These are phyloP conservation scores for Misgurnus mizolepis DNA, from an alignment of 2,113 vertebrate genomes.

Conservation along the genomic window DNA sequence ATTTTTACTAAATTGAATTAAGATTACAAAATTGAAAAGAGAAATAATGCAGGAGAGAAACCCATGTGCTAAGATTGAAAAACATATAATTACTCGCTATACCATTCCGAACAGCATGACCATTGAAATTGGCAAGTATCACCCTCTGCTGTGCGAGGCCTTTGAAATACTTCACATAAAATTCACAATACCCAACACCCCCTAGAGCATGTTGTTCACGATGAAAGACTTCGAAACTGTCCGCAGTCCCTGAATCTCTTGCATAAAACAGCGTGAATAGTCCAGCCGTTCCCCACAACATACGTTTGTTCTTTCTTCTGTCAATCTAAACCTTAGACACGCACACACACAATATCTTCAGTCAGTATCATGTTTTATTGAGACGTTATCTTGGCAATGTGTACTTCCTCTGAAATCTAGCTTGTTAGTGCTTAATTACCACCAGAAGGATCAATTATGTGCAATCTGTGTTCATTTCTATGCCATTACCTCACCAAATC, in stretches of 20 bases:
- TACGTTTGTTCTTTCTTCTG: slow-evolving; percentile 62
- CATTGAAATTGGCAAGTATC: slow-evolving; percentile 18
- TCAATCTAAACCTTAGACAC: slow-evolving; percentile 27
- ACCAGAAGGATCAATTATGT: slow-evolving; percentile 74
- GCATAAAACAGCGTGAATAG: slow-evolving; percentile 68
- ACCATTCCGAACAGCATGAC: slow-evolving; percentile 8
- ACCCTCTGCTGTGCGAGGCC: slow-evolving; percentile 55
- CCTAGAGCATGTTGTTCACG: slow-evolving; percentile 72
- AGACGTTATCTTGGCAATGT: slow-evolving; percentile 54
- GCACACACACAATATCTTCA: slow-evolving; percentile 1
- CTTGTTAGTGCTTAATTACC: slow-evolving; percentile 72
- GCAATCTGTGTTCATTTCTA: slow-evolving; percentile 70
- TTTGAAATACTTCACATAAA: slow-evolving; percentile 74
- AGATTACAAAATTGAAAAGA: too few relatives aligned
- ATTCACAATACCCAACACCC: slow-evolving; percentile 69
- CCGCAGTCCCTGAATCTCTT: slow-evolving; percentile 59
- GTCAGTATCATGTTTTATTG: slow-evolving; percentile 5
- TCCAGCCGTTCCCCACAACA: slow-evolving; percentile 71
- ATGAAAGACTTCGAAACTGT: slow-evolving; percentile 73
- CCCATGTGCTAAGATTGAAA: not conserved
- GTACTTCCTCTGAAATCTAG: slow-evolving; percentile 73
- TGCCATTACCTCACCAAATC: slow-evolving; percentile 75
- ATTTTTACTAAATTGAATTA: not conserved
- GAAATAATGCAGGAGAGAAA: too few relatives aligned
- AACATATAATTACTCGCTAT: slow-evolving; percentile 16